Evolutionary conservation across 2,797 vertebrate genomes (phyloP).

Genomic region (Halcyon chelicuti): DNA sequence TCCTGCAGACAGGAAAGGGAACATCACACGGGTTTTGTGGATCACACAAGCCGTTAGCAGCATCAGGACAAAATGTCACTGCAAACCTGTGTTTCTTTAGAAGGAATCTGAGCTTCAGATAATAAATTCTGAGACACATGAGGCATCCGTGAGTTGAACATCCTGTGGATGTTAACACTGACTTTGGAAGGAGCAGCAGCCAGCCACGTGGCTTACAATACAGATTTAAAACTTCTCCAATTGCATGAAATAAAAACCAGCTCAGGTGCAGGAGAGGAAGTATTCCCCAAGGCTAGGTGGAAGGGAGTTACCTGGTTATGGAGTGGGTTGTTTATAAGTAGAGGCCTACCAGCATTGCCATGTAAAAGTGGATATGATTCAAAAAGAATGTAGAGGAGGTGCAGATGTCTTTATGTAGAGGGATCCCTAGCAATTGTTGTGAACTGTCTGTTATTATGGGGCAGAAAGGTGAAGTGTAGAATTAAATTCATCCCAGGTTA

Average conservation of each 20-base stretch:
- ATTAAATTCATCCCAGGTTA: neutral
- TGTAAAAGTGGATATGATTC: neutral
- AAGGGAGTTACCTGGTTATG: neutral
- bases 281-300: neutral
- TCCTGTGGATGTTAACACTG: constrained; percentile 55
- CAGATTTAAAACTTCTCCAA: constrained; percentile 8
- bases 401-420: neutral
- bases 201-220: constrained; percentile 33
- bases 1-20: constrained; percentile 55
- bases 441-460: neutral
- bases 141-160: constrained; percentile 58
- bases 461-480: neutral
- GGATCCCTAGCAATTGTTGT: neutral
- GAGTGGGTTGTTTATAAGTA: neutral
- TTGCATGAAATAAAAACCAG: neutral
- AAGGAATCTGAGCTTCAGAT: constrained; percentile 29
- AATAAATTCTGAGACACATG: constrained; percentile 50
- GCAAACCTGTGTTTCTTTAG: constrained; percentile 23
- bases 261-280: constrained; percentile 1
- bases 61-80: constrained; percentile 42
- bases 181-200: constrained; percentile 58
- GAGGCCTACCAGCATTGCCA: neutral
- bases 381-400: neutral
- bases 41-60: neutral
- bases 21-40: neutral